Conservation (phyloP, 2,797 vertebrate species). For the Lithobates pipiens region DNA sequence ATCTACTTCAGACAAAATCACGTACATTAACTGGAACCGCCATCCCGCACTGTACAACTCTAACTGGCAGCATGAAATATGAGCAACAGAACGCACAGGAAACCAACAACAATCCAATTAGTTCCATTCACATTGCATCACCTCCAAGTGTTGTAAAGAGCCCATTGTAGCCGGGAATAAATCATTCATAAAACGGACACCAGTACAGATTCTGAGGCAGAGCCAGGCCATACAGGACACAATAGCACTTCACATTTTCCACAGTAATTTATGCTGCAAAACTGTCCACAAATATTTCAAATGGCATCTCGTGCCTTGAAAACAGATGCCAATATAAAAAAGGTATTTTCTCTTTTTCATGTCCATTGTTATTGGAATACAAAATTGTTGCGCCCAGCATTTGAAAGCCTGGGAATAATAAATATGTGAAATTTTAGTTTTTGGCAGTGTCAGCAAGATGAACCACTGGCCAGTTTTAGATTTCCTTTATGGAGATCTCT, state of each 20-base stretch:
- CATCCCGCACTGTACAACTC: not conserved
- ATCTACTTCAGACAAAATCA: not conserved
- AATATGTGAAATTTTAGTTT: not conserved
- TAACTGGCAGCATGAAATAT: conserved; percentile 6
- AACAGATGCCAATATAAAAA: not conserved
- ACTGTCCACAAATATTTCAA: conserved; percentile 44
- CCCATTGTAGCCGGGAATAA: conserved; percentile 36
- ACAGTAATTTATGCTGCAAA: conserved; percentile 48
- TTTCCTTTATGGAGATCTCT: not conserved
- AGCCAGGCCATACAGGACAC: conserved; percentile 38
- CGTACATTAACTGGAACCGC: not conserved
- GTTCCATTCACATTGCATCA: conserved; percentile 57
- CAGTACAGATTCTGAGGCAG: conserved; percentile 33
- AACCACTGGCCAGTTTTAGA: not conserved
- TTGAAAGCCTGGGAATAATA: not conserved
- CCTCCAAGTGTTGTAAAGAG: conserved; percentile 35
- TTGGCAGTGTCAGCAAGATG: not conserved
- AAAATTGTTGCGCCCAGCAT: not conserved
- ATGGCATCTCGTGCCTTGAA: not conserved
- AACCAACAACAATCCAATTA: conserved; percentile 34
- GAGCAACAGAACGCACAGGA: conserved; percentile 26
- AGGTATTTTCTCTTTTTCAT: not conserved
- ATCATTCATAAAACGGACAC: conserved; percentile 54
- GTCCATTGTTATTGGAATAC: not conserved
- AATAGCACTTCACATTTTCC: conserved; percentile 54